Evolutionary conservation across 2,888 invertebrate genomes (phyloP), one percentile per base, ranked within the genome.

Genomic region (Eupithecia insigniata): DNA sequence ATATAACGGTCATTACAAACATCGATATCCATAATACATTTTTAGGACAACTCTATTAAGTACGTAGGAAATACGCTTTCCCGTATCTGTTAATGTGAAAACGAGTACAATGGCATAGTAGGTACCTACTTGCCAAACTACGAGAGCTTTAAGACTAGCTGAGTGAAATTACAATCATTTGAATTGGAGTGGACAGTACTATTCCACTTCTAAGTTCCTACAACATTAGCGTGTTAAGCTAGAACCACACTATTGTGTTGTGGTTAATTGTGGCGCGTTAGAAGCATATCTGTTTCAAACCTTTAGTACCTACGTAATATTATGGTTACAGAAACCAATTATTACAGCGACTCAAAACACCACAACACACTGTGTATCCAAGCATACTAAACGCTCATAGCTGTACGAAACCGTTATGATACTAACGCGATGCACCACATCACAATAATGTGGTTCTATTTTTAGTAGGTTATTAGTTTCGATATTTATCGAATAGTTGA

Each of bases 31-130:
- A 71, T 69, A 12, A n/a, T 36, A 36, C 36, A 66, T 34, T 61
- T 58, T 39, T 26, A 12, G 2, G 8, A 55, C 75, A 67, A 66
- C 70, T n/a, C 79, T 79, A 75, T 10, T 72, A 76, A 75, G 75
- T 78, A 76, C 67, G 74, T 75, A 71, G 77, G 72, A 77, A 60
- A 71, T 71, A 73, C 73, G 62, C 43, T 74, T 67, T 39, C 28
- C 68, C 66, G 67, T 74, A 66, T 71, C 76, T 77, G 74, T 75
- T 77, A 79, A 76, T 77, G 79, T 72, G 77, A 69, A 70, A 75
- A 75, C 68, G 72, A 74, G 74, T 67, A 72, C 73, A 76, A 75
- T 77, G 77, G 71, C 32, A 62, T 71, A 72, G 71, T 73, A 72
- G 74, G 46, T 43, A 43, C 4, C 4, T 43, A 43, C 55, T 79